phyloP scores from a whole-genome alignment of 1,140 invertebrate species.

The Phymastichus coffea region DNA sequence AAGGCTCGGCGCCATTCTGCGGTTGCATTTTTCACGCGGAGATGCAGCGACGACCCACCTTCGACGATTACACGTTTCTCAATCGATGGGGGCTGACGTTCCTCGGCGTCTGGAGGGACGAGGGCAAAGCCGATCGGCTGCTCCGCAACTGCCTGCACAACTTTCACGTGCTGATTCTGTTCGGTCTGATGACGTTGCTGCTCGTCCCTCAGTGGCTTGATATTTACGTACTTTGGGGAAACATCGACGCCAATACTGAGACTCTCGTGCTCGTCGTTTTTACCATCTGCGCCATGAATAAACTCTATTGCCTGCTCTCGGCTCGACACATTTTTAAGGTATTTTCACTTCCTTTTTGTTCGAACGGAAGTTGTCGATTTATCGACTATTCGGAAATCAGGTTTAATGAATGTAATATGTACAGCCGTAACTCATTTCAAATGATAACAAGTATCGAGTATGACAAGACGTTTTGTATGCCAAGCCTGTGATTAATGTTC shows the following conservation, averaged over 20 bases:
- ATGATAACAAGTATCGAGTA: too few species aligned
- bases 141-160: not conserved
- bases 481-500: too few species aligned
- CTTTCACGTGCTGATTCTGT: not conserved
- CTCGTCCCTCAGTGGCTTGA: slow-evolving; percentile 21
- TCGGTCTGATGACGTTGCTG: not conserved
- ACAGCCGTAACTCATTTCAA: too few species aligned
- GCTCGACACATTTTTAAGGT: not conserved
- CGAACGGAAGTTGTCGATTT: too few species aligned
- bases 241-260: slow-evolving; percentile 21
- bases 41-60: slow-evolving; percentile 11
- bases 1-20: slow-evolving; percentile 7
- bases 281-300: slow-evolving; percentile 11
- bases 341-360: too few species aligned
- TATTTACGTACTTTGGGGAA: slow-evolving; percentile 20
- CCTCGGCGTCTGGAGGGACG: not conserved
- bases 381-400: too few species aligned
- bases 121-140: not conserved
- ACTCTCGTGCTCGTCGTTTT: slow-evolving; percentile 16
- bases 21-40: slow-evolving; percentile 32
- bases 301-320: not conserved
- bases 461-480: too few species aligned
- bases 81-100: slow-evolving; percentile 14
- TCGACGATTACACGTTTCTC: slow-evolving; percentile 15
- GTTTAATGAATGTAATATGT: too few species aligned